Evolutionary conservation across 2,113 vertebrate genomes (phyloP), one percentile per base, ranked within the genome.

Genomic region (Gila orcuttii): DNA sequence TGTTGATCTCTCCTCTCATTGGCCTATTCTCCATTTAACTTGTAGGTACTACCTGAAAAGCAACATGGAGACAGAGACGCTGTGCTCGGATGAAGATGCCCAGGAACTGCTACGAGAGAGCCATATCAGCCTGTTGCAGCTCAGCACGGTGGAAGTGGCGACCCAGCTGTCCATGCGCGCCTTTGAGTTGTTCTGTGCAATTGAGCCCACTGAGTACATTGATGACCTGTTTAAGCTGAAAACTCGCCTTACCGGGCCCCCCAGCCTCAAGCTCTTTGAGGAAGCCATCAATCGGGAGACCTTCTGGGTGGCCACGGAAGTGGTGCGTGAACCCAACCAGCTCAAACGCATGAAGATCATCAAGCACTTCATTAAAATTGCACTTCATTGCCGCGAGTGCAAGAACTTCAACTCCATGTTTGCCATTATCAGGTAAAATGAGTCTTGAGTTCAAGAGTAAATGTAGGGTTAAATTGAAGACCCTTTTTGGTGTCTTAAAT

Each of bases 391-490:
- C 89, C 94, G 98, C 86, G 98, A 99, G 87, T 99, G 98, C 97
- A 99, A 99, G 94, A 99, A 99, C 94, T 99, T 99, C 93, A 99
- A 97, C 95, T 99, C 98, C 0, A 99, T 99, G 98, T 99, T 99
- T 90, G 98, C 98, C 84, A 99, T 99, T 90, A 99, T 99, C 93
- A 99, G 98, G 98, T 99, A 19, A 69, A 71, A 23, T 6, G 17
- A 39, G 36, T 5, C 17, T 69, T 23, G 9, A 71, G 36, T 39
- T 69, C 36, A 71, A 39, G 33, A 71, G 28, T 7, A 21, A 71
- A 12, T 28, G 0, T 0, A 55, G 19, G 3, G 21, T 77, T 47
- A 50, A 21, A 60, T 17, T 52, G 8, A 42, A 28, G 17, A 13
- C 17, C 33, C 10, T 5, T n/a, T 73, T 73, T 73, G 36, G 68